These are phyloP conservation scores for Galleria mellonella DNA, from an alignment of 1,140 invertebrate genomes.

Conservation along the genomic window DNA sequence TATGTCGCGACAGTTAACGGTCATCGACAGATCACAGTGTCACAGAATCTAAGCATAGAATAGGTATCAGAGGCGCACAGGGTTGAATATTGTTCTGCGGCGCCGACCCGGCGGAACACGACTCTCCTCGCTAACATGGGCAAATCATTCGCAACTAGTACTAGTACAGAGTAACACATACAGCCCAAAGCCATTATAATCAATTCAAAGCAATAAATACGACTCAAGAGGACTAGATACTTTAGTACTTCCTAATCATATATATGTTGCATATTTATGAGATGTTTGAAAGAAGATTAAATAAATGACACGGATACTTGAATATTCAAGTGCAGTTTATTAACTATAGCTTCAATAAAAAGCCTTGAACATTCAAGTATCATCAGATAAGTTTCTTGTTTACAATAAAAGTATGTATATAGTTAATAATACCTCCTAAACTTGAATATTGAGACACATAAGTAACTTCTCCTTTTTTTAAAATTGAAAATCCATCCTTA, in stretches of 20 bases:
- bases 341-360: too few relatives aligned
- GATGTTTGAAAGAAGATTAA: constrained; percentile 12
- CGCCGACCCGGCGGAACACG: constrained; percentile 1
- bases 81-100: constrained; percentile 1
- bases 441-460: too few relatives aligned
- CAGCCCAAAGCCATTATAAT: constrained; percentile 5
- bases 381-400: too few relatives aligned
- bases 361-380: too few relatives aligned
- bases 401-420: too few relatives aligned
- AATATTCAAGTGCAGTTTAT: not conserved
- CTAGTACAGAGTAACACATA: too few relatives aligned
- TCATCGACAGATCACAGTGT: constrained; percentile 5
- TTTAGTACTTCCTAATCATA: constrained; percentile 14
- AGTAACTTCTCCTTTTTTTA: too few relatives aligned
- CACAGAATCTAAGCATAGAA: constrained; percentile 3
- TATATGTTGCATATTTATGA: constrained; percentile 16
- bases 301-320: constrained; percentile 12
- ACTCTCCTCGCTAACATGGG: constrained; percentile 1
- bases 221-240: constrained; percentile 7
- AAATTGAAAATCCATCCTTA: too few relatives aligned
- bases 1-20: constrained; percentile 6
- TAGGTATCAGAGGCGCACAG: constrained; percentile 1
- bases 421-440: too few relatives aligned
- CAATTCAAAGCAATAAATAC: constrained; percentile 7
- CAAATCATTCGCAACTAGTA: not conserved